Conservation (phyloP, 2,113 vertebrate species). For the Pollimyrus isidori region DNA sequence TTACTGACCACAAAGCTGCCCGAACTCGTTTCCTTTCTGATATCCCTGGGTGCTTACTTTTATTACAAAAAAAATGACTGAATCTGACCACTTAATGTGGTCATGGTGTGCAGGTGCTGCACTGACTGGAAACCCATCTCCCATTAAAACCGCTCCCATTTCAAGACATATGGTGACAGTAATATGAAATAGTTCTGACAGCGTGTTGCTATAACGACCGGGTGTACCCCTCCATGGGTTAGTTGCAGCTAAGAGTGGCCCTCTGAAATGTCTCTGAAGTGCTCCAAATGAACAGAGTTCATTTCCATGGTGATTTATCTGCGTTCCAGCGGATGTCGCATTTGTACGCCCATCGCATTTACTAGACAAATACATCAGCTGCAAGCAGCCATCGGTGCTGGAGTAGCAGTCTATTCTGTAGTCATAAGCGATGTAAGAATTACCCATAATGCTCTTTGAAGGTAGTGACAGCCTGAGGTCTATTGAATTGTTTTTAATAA, state of each 20-base stretch:
- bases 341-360: background rate
- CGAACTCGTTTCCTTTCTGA: background rate
- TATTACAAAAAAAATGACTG: background rate
- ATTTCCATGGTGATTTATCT: background rate
- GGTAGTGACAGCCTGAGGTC: background rate
- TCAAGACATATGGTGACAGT: background rate
- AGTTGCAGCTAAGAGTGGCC: background rate
- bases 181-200: background rate
- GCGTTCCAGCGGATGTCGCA: background rate
- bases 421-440: background rate
- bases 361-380: background rate
- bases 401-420: background rate
- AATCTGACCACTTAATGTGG: background rate
- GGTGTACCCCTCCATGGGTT: background rate
- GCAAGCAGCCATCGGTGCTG: background rate
- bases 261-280: background rate
- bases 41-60: background rate
- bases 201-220: conserved; percentile 8
- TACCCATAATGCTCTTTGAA: background rate
- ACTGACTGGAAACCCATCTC: background rate
- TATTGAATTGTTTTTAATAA: background rate
- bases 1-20: background rate
- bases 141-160: background rate
- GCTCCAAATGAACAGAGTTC: background rate
- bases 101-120: background rate